Base-by-base conservation (phyloP, 2,888 invertebrate species). In the Uropetala carovei region DNA sequence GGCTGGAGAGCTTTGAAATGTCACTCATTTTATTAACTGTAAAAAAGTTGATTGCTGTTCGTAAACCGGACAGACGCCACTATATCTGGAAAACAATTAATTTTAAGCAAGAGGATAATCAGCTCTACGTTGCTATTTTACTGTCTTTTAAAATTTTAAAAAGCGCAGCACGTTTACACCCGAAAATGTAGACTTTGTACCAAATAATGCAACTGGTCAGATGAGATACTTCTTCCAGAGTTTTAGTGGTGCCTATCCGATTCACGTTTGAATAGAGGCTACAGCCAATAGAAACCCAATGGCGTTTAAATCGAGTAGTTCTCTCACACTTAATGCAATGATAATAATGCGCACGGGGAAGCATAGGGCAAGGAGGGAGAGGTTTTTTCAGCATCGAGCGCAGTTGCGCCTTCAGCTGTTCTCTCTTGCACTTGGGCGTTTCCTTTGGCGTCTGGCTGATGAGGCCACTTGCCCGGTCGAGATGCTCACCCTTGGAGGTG, bases 381-480 rank as follows among this genome's bases (percentile, higher is more conserved):
- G 75, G 22, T 43, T 43, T 3, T n/a, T 43, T 1, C 43, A 43
- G 43, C 43, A 43, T 43, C 43, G 10, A 27, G 75, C 75, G 75
- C 11, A 27, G 22, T 75, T 27, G 83, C 85, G 22, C 89, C 64
- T 27, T 89, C 89, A 68, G 89, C 43, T 43, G 64, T 64, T 30
- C 89, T 56, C 89, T 18, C 18, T 83, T 57, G 83, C 57, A 5
- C 16, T n/a, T 0, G 13, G 89, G 43, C 58, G 89, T 89, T 68
- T 89, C 89, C 89, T 11, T 60, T 89, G 89, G 89, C 43, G 60
- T n/a, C 89, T 64, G 43, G 43, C n/a, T 13, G 89, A 89, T 43
- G 89, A 7, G 11, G 89, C 89, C 83, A 83, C 83, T 83, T 83
- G 83, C 30, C 83, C 83, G 16, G 30, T n/a, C 10, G 60, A 64